Percentiles rank a stretch among this genome's conserved stretches.
Evolutionary conservation across 2,888 invertebrate genomes (phyloP).

Genomic region (Plagiodera versicolora): DNA sequence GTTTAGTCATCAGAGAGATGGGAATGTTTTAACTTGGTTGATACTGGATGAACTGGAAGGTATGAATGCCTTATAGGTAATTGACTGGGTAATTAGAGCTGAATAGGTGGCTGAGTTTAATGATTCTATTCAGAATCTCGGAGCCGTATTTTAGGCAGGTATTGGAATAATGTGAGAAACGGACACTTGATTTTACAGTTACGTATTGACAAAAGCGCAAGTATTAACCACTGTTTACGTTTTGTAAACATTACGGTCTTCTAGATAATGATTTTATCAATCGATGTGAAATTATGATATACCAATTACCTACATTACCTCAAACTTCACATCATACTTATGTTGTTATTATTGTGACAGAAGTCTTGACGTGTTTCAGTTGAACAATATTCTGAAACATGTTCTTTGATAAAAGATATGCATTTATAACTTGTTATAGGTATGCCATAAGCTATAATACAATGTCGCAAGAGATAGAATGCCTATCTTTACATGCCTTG

Average conservation of each 20-base stretch:
- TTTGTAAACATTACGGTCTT: background rate
- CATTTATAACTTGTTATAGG: too few relatives aligned
- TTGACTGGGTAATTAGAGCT: background rate
- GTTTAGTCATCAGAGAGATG: background rate
- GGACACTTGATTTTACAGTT: slow-evolving; percentile 1
- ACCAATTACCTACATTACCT: too few relatives aligned
- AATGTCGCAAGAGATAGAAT: too few relatives aligned
- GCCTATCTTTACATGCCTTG: too few relatives aligned
- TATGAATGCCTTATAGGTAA: background rate
- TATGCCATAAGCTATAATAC: too few relatives aligned
- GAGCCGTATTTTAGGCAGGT: background rate
- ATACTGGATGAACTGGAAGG: background rate
- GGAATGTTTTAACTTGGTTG: background rate
- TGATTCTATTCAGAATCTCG: background rate
- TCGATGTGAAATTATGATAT: background rate
- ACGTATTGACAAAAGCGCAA: background rate
- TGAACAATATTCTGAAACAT: too few relatives aligned
- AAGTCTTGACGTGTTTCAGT: too few relatives aligned
- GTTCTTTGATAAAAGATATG: too few relatives aligned
- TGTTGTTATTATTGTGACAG: too few relatives aligned
- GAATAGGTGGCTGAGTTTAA: background rate
- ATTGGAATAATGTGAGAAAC: background rate
- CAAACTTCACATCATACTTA: too few relatives aligned
- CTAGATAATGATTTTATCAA: background rate
- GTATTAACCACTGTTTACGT: background rate